These are phyloP conservation scores for Xyrauchen texanus DNA, from an alignment of 2,113 vertebrate genomes.

Conservation along the genomic window DNA sequence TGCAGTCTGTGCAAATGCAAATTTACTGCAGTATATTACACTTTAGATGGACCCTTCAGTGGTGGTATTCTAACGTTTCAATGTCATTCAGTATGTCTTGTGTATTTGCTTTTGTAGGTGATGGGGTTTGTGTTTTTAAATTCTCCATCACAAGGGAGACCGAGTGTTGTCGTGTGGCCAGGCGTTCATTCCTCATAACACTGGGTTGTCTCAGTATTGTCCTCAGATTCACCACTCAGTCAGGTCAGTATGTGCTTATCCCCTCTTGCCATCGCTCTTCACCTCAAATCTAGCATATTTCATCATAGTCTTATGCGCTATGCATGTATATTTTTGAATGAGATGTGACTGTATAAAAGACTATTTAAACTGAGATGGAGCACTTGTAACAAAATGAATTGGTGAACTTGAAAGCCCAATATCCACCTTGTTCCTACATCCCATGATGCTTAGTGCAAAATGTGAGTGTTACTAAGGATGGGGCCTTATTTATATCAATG, in stretches of 20 bases:
- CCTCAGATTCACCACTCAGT: conserved; percentile 71
- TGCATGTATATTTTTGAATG: no score
- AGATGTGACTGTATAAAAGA: no score
- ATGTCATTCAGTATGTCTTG: neutral
- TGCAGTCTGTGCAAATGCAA: no score
- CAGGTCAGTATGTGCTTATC: conserved; percentile 66
- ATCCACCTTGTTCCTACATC: no score
- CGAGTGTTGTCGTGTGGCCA: conserved; percentile 75
- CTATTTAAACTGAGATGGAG: no score
- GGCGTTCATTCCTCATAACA: conserved; percentile 76
- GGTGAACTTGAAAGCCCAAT: no score
- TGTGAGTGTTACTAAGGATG: no score
- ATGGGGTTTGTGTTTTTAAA: conserved; percentile 73
- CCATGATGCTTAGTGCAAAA: no score
- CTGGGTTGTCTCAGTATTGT: conserved; percentile 70
- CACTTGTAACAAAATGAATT: no score
- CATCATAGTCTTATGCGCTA: no score
- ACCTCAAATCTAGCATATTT: neutral
- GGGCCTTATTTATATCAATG: no score
- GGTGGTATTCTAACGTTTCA: neutral
- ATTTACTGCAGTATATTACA: neutral
- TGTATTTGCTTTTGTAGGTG: conserved; percentile 61
- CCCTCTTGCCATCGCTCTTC: no score
- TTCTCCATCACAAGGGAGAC: conserved; percentile 70
- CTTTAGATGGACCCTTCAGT: neutral